Base-by-base conservation (phyloP, 2,888 invertebrate genomes). In the Trimorus sp. region DNA sequence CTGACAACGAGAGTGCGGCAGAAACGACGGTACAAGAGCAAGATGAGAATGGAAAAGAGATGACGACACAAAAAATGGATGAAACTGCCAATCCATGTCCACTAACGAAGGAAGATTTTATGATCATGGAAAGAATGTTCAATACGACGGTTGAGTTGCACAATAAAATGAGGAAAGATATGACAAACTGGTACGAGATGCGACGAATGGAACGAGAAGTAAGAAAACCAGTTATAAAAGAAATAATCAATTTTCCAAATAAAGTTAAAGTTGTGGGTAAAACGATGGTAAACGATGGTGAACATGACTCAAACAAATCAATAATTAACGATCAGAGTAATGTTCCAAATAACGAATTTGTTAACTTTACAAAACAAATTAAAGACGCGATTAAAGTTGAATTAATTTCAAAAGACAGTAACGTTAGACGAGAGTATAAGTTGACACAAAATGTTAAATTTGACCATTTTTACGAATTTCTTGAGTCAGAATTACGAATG, bases 391-490 rank as follows among this genome's bases (percentile, higher is more conserved):
- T 74, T 7, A 65, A 65, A 59, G 14, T 74, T 5, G 58, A 65
- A 42, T 3, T 74, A 58, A 51, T 65, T 8, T 42, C 40, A 9
- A 74, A 58, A 42, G 59, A 66, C 11, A 74, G 51, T 66, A 42
- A 40, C 36, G 54, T 16, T 8, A 65, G 14, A 51, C 15, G 68
- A 38, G 75, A 60, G 9, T 76, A 76, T 15, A 56, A 26, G 12
- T 60, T 60, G 15, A 68, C 42, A 4, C 15, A 14, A 37, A 36
- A 42, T 12, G 42, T 54, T 12, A 76, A 76, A 42, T 69, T 54
- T 26, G 56, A 68, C 3, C 69, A 76, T 12, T 76, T 76, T 62
- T 48, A 68, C 7, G 76, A 69, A 38, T 76, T 69, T 48, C n/a
- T 76, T 3, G 15, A 37, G 3, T 69, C 62, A 2, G 69, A 76